phyloP scores from a whole-genome alignment of 2,888 invertebrate species.

The Idaea biselata region DNA sequence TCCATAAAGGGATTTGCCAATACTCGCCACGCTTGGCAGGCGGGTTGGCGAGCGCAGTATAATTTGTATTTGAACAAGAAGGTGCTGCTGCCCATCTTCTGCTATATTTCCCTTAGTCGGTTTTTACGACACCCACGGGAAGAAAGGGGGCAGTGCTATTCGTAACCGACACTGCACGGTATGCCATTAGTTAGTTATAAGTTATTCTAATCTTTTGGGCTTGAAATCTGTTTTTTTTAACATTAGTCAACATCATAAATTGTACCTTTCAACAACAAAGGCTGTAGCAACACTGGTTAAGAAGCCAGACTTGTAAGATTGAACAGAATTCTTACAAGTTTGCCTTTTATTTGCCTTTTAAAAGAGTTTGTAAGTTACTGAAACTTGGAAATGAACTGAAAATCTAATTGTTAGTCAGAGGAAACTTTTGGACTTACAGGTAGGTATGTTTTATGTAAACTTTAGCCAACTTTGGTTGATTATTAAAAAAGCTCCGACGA shows the following conservation, averaged over 20 bases:
- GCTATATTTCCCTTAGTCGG: too few relatives aligned
- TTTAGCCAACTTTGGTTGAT: not conserved
- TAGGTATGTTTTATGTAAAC: not conserved
- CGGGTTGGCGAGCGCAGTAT: too few relatives aligned
- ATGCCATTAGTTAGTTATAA: too few relatives aligned
- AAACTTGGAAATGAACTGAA: conserved; percentile 25
- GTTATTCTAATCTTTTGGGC: not conserved
- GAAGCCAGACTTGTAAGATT: conserved; percentile 2
- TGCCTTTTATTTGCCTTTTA: conserved; percentile 31
- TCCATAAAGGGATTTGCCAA: too few relatives aligned
- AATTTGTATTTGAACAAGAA: too few relatives aligned
- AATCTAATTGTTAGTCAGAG: conserved; percentile 29
- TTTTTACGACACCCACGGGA: too few relatives aligned
- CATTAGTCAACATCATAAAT: too few relatives aligned
- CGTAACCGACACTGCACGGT: too few relatives aligned
- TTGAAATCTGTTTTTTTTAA: not conserved
- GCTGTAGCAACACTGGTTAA: not conserved
- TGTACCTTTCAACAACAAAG: not conserved
- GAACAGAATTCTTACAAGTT: conserved; percentile 22
- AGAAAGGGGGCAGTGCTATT: too few relatives aligned
- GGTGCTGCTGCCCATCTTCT: too few relatives aligned
- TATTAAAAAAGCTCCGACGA: not conserved
- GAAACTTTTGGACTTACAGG: conserved; percentile 17
- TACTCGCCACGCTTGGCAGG: too few relatives aligned
- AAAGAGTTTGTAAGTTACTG: conserved; percentile 25